Evolutionary conservation across 2,888 invertebrate species (phyloP).

Genomic region (Ochlodes sylvanus): DNA sequence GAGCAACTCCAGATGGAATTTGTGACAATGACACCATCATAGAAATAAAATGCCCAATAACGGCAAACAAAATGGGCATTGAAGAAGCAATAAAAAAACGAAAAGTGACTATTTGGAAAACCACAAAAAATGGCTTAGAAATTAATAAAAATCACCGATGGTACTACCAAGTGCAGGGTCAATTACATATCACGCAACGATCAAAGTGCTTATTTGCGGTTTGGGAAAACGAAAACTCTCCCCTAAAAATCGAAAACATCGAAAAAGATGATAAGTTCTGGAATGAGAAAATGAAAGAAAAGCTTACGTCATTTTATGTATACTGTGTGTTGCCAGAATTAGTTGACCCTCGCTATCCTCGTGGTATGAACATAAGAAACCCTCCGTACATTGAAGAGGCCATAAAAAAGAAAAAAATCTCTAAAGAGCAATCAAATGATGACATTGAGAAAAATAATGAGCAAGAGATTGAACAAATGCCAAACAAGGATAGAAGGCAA

Average conservation of each 20-base stretch:
- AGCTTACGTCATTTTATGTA: no score
- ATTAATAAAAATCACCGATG: conserved; percentile 35
- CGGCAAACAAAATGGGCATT: conserved; percentile 35
- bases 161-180: conserved; percentile 40
- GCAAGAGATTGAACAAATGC: not conserved
- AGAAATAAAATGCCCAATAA: conserved; percentile 43
- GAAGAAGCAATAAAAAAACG: conserved; percentile 32
- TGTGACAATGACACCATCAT: conserved; percentile 41
- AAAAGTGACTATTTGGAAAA: conserved; percentile 30
- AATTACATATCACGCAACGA: conserved; percentile 35
- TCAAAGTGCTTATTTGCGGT: conserved; percentile 35
- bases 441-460: not conserved
- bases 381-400: not conserved
- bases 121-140: conserved; percentile 28
- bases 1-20: conserved; percentile 43
- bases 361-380: conserved; percentile 33
- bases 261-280: no score
- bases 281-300: no score
- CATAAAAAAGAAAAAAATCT: conserved; percentile 1
- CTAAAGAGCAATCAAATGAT: not conserved
- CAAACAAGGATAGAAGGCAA: not conserved
- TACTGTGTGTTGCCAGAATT: conserved; percentile 39
- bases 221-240: conserved; percentile 35
- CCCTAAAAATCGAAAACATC: conserved; percentile 20
- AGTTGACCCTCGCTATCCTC: conserved; percentile 27